Base-by-base conservation (phyloP, 2,888 invertebrate genomes). In the Ctena decussata region DNA sequence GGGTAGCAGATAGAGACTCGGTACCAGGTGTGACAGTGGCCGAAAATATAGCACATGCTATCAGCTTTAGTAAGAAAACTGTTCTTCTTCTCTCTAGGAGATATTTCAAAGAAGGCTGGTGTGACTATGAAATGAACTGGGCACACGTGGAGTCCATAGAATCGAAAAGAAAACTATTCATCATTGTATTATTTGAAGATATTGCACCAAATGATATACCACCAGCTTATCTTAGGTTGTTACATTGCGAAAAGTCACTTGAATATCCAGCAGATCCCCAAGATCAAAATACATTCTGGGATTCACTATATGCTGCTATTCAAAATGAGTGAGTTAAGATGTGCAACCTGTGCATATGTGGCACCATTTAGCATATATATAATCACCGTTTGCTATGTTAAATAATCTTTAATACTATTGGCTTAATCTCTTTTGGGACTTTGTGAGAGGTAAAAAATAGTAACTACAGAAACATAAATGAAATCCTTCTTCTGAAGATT, bases 101-200 rank as follows among this genome's bases (percentile, higher is more conserved):
- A 0, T 90, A 82, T 44, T 39, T 90, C 27, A 75, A 70, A 15
- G 85, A 83, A 24, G 78, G 44, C 6, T 88, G 87, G 90, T 89
- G 87, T 60, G 80, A 82, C 75, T 89, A 89, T 72, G 88, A 90
- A 78, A 73, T 87, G 49, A 82, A 90, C 72, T 86, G 87, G 85
- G 88, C 87, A 12, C 65, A 57, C 18, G 69, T 84, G 46, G 88
- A 91, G 72, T 53, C 82, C 0, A 41, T 85, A 0, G 76, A 81
- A 27, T 71, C 80, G 0, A 78, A 84, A 15, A 76, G 86, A 57
- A 78, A 82, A n/a, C 18, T 84, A 32, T 39, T 91, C 0, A 77
- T 91, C 15, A 18, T 89, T 44, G 80, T 89, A 12, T 24, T 80
- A 57, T 77, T 87, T 75, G 87, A 82, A 15, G 57, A 46, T 0